Evolutionary conservation across 2,888 invertebrate genomes (phyloP).

Genomic region (Priapulus caudatus): DNA sequence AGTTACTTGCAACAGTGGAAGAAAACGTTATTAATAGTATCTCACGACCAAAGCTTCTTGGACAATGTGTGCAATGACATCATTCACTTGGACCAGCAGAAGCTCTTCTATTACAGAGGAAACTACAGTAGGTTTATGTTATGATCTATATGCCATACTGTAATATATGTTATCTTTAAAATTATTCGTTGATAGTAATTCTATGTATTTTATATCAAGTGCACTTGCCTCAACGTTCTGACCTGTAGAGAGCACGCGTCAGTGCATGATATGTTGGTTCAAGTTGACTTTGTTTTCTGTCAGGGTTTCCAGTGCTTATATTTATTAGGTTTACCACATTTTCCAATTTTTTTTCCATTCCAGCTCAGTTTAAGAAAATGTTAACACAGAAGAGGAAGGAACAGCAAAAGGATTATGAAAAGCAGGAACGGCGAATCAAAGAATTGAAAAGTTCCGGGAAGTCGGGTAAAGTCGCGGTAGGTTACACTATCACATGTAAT

Average conservation of each 20-base stretch:
- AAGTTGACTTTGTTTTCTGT: too few relatives aligned
- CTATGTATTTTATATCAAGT: too few relatives aligned
- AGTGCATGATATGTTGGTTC: too few relatives aligned
- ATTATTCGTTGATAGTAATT: too few relatives aligned
- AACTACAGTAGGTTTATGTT: slow-evolving; percentile 32
- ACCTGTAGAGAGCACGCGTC: too few relatives aligned
- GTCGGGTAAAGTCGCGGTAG: slow-evolving; percentile 76
- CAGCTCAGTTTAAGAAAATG: slow-evolving; percentile 84
- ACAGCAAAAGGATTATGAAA: slow-evolving; percentile 91
- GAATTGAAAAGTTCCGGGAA: slow-evolving; percentile 89
- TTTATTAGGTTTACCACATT: too few relatives aligned
- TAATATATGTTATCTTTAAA: too few relatives aligned
- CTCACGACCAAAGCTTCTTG: slow-evolving; percentile 98
- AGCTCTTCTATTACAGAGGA: slow-evolving; percentile 90
- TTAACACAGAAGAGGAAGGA: slow-evolving; percentile 87
- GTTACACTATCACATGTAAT: too few relatives aligned
- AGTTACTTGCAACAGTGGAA: slow-evolving; percentile 96
- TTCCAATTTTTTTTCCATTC: slow-evolving; percentile 44
- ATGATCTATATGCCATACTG: slow-evolving; percentile 54
- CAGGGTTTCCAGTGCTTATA: too few relatives aligned
- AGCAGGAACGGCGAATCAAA: slow-evolving; percentile 89
- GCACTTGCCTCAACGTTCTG: too few relatives aligned
- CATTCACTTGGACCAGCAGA: slow-evolving; percentile 87
- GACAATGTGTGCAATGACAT: slow-evolving; percentile 99
- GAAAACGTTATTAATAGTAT: slow-evolving; percentile 92